These are phyloP conservation scores for Cotesia vestalis DNA, from an alignment of 1,140 invertebrate genomes.

Conservation along the genomic window DNA sequence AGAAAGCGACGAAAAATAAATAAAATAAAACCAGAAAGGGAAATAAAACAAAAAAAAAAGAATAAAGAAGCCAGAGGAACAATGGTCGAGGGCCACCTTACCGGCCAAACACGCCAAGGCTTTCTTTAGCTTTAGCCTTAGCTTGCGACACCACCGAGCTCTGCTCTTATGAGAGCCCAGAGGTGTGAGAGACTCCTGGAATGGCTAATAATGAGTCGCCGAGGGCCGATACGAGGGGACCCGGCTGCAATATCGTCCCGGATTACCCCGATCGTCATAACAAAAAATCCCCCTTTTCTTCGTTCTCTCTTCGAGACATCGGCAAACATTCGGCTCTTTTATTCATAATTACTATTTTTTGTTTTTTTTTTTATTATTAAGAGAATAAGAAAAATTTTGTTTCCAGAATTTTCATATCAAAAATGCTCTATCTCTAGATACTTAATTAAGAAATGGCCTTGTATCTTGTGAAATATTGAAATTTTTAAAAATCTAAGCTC, in stretches of 20 bases:
- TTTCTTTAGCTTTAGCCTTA: slow-evolving; percentile 29
- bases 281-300: slow-evolving; percentile 1
- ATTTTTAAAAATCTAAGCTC: too few species aligned
- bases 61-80: slow-evolving; percentile 46
- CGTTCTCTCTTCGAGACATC: too few species aligned
- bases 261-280: slow-evolving; percentile 3
- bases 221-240: neutral
- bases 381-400: too few species aligned
- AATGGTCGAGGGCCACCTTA: slow-evolving; percentile 44
- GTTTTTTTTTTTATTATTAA: too few species aligned
- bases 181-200: slow-evolving; percentile 33
- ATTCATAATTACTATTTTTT: too few species aligned
- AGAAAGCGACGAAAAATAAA: slow-evolving; percentile 34
- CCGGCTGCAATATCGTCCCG: neutral
- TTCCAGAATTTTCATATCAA: too few species aligned
- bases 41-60: slow-evolving; percentile 28
- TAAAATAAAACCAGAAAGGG: slow-evolving; percentile 23
- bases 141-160: slow-evolving; percentile 34
- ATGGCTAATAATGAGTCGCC: slow-evolving; percentile 37
- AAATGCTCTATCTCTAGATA: too few species aligned
- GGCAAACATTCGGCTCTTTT: too few species aligned
- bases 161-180: slow-evolving; percentile 18
- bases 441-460: too few species aligned
- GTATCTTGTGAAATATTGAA: too few species aligned
- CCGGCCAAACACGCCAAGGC: slow-evolving; percentile 41